Conservation (phyloP, 2,888 invertebrate genomes). For the Cynaeus angustus region DNA sequence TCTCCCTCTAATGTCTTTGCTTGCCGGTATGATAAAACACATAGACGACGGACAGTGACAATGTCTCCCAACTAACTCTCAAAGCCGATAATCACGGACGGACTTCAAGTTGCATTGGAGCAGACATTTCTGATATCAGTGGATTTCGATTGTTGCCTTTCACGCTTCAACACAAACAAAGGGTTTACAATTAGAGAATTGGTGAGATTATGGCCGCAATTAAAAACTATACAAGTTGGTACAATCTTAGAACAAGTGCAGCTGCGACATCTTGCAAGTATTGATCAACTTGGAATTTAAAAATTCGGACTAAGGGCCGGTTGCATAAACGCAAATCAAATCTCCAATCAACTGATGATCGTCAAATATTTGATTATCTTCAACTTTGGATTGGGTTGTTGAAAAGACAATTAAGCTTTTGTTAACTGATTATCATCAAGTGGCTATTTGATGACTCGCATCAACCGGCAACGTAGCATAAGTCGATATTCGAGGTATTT, state of each 20-base stretch:
- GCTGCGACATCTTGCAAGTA: constrained; percentile 2
- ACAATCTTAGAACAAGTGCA: neutral
- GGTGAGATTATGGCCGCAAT: neutral
- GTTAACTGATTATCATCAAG: too few species aligned
- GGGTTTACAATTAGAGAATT: constrained; percentile 24
- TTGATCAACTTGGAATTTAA: neutral
- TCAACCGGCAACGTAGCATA: too few species aligned
- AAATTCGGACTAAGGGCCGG: too few species aligned
- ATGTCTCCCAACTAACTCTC: constrained; percentile 41
- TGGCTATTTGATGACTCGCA: too few species aligned
- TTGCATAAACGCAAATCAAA: too few species aligned
- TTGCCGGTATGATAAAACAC: constrained; percentile 44
- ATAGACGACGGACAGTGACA: constrained; percentile 43
- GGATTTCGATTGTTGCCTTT: constrained; percentile 40
- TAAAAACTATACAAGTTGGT: neutral
- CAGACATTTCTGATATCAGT: constrained; percentile 48
- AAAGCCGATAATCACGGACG: constrained; percentile 48
- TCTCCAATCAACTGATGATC: too few species aligned
- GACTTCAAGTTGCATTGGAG: constrained; percentile 46
- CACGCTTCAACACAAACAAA: constrained; percentile 42
- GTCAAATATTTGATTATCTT: too few species aligned
- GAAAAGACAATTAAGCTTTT: too few species aligned
- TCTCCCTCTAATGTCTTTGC: constrained; percentile 49
- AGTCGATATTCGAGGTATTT: too few species aligned
- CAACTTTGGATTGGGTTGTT: too few species aligned